Evolutionary conservation across 2,888 invertebrate species (phyloP).

Genomic region (Pogonocherus hispidulus): DNA sequence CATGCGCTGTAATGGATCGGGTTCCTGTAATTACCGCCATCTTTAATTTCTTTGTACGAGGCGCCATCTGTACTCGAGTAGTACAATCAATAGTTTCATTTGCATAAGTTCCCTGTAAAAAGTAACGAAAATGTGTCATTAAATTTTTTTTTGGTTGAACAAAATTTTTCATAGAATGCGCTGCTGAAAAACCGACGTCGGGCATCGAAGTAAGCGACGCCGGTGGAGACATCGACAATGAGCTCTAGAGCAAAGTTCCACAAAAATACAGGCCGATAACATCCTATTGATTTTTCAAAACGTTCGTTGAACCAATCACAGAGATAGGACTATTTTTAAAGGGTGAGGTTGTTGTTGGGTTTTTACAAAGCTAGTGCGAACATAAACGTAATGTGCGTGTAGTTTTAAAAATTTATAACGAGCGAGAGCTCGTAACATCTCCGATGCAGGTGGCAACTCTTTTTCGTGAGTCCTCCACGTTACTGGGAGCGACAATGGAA

Average conservation of each 20-base stretch:
- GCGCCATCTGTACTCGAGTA: background rate
- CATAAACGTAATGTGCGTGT: constrained; percentile 59
- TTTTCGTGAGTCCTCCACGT: constrained; percentile 77
- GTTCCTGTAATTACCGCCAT: too few species aligned
- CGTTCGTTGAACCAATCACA: constrained; percentile 72
- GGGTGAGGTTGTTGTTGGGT: constrained; percentile 71
- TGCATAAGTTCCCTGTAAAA: constrained; percentile 11
- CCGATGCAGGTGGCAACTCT: constrained; percentile 79
- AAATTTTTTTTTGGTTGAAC: constrained; percentile 53
- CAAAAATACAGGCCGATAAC: constrained; percentile 72
- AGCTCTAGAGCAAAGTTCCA: constrained; percentile 65
- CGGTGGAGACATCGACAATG: constrained; percentile 67
- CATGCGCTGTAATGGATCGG: too few species aligned
- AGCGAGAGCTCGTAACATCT: constrained; percentile 62
- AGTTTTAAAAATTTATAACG: constrained; percentile 55
- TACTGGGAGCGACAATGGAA: constrained; percentile 76
- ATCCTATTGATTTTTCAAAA: constrained; percentile 78
- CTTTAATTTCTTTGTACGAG: too few species aligned
- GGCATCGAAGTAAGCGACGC: constrained; percentile 67
- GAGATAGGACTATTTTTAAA: constrained; percentile 71
- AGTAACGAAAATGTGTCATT: constrained; percentile 21
- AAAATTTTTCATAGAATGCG: constrained; percentile 64
- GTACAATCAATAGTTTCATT: background rate
- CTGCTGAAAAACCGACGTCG: constrained; percentile 64
- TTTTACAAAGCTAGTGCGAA: constrained; percentile 65